Conservation (phyloP, 2,113 vertebrate genomes). For the Actenoides lindsayi region DNA sequence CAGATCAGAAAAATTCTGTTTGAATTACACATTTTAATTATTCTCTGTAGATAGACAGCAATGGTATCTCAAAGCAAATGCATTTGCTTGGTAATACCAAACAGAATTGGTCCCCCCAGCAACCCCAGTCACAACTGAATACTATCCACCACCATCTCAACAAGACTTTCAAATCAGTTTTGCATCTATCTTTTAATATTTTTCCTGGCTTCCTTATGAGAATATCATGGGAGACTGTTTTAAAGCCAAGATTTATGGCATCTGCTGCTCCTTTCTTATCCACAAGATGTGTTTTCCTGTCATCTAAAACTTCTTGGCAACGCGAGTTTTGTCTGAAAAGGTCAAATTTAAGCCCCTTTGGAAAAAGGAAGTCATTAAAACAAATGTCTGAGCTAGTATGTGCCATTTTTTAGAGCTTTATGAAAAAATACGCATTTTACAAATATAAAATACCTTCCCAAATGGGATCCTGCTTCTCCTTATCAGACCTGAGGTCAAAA, state of each 20-base stretch:
- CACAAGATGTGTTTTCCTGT: background rate
- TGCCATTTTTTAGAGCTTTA: background rate
- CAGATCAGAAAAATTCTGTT: background rate
- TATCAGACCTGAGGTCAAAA: background rate
- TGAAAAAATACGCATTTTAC: background rate
- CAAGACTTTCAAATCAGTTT: background rate
- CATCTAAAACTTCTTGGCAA: background rate
- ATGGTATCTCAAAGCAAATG: background rate
- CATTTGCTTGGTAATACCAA: background rate
- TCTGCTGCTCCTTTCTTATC: background rate
- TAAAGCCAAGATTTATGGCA: background rate
- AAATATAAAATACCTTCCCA: background rate
- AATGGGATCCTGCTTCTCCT: background rate
- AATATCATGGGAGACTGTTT: background rate
- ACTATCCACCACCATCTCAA: background rate
- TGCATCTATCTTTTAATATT: background rate
- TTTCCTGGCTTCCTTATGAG: background rate
- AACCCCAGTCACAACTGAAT: background rate
- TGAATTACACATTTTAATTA: background rate
- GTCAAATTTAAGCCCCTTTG: slow-evolving; percentile 20
- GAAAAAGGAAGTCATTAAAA: background rate
- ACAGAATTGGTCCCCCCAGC: background rate
- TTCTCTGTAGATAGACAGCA: background rate
- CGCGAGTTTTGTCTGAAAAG: background rate
- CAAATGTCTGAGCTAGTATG: background rate